phyloP scores from a whole-genome alignment of 2,797 vertebrate genomes.

The Pseudopleuronectes americanus region DNA sequence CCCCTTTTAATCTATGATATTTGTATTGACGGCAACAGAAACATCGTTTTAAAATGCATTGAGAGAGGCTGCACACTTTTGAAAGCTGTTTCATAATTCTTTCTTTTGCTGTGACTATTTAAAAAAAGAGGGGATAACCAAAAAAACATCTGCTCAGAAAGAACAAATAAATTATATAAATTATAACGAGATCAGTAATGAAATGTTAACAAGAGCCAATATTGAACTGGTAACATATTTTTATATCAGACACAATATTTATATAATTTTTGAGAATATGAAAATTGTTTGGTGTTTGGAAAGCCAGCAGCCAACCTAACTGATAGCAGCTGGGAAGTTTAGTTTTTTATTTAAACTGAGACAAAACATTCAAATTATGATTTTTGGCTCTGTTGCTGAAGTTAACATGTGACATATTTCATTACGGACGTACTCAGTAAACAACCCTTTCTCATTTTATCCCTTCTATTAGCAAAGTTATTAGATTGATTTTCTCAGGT shows the following conservation, averaged over 20 bases:
- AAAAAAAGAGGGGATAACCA: neutral
- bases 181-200: slow-evolving; percentile 9
- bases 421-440: slow-evolving; percentile 1
- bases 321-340: slow-evolving; percentile 56
- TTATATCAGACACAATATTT: slow-evolving; percentile 61
- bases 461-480: neutral
- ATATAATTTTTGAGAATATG: slow-evolving; percentile 43
- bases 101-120: neutral
- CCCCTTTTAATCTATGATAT: slow-evolving; percentile 14
- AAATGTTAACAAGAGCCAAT: slow-evolving; percentile 31
- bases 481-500: no score
- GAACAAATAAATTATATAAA: slow-evolving; percentile 6
- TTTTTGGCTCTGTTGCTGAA: slow-evolving; percentile 26
- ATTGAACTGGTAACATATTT: slow-evolving; percentile 53
- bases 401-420: slow-evolving; percentile 5
- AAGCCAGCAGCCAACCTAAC: slow-evolving; percentile 37
- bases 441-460: neutral
- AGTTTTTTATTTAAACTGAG: slow-evolving; percentile 35
- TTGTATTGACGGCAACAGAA: neutral
- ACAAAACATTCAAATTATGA: slow-evolving; percentile 44
- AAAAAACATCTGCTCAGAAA: neutral
- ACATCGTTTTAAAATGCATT: neutral
- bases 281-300: slow-evolving; percentile 49
- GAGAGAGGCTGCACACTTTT: neutral
- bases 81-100: slow-evolving; percentile 2